Conservation (phyloP, 2,113 vertebrate species). For the Theropithecus gelada region DNA sequence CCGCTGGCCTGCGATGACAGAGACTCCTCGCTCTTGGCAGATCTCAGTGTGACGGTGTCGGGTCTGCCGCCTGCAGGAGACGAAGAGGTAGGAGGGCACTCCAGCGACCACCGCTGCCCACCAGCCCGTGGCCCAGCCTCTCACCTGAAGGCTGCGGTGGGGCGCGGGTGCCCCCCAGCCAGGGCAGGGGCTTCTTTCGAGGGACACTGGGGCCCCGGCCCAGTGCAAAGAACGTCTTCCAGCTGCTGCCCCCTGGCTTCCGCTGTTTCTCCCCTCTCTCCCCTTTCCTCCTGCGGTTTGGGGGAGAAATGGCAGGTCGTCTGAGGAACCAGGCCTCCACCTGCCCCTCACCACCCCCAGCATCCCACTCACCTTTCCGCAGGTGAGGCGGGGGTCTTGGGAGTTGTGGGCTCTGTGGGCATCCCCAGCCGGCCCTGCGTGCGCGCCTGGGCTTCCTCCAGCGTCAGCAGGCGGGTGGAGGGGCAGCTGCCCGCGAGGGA, state of each 20-base stretch:
- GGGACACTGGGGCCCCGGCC: slow-evolving; percentile 83
- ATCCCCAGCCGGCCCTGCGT: slow-evolving; percentile 82
- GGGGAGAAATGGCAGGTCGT: background rate
- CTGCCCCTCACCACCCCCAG: background rate
- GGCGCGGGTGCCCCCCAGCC: slow-evolving; percentile 66
- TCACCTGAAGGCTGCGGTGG: slow-evolving; percentile 66
- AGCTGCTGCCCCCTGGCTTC: slow-evolving; percentile 86
- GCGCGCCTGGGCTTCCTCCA: slow-evolving; percentile 90
- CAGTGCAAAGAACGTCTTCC: slow-evolving; percentile 89
- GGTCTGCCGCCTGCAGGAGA: slow-evolving; percentile 74
- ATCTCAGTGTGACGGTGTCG: slow-evolving; percentile 87
- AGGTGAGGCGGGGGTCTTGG: slow-evolving; percentile 66
- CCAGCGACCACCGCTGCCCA: background rate
- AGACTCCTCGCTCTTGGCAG: slow-evolving; percentile 90
- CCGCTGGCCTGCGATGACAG: slow-evolving; percentile 88
- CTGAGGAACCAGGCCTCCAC: background rate
- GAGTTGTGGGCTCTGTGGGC: slow-evolving; percentile 20
- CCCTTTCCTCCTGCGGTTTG: slow-evolving; percentile 78
- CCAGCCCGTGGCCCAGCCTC: background rate
- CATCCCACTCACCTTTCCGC: slow-evolving; percentile 48
- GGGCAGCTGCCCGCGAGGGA: slow-evolving; percentile 83
- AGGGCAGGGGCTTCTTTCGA: slow-evolving; percentile 83
- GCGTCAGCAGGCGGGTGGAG: slow-evolving; percentile 85
- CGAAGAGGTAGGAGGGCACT: background rate
- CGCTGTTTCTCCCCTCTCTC: slow-evolving; percentile 80